Evolutionary conservation across 2,888 invertebrate species (phyloP).

Genomic region (Dexiosoma caninum): DNA sequence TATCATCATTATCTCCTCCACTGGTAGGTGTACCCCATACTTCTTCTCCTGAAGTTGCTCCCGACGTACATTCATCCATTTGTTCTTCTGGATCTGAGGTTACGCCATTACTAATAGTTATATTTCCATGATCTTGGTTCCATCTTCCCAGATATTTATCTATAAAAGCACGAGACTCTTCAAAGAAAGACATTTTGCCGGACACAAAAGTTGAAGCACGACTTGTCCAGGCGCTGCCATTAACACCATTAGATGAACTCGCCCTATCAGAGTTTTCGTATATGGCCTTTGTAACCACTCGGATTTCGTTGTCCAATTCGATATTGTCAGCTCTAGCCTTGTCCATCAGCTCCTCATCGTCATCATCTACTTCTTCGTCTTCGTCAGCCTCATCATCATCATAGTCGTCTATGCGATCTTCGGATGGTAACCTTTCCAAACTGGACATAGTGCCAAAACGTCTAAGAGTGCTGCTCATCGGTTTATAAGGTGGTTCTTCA

Average conservation of each 20-base stretch:
- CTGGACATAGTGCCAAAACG: conserved; percentile 86
- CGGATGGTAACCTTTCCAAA: conserved; percentile 83
- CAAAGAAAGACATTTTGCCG: conserved; percentile 87
- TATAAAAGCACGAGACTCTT: conserved; percentile 80
- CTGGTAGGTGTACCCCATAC: conserved; percentile 94
- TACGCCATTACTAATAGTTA: conserved; percentile 30
- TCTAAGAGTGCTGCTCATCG: conserved; percentile 79
- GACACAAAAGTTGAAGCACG: conserved; percentile 89
- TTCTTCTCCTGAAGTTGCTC: conserved; percentile 90
- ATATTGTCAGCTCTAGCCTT: conserved; percentile 74
- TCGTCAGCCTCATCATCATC: conserved; percentile 72
- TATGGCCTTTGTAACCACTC: conserved; percentile 68
- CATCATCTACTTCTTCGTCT: conserved; percentile 62
- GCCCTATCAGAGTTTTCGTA: conserved; percentile 51
- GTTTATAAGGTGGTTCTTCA: conserved; percentile 86
- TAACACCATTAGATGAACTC: conserved; percentile 64
- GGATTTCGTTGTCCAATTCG: conserved; percentile 75
- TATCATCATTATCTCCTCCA: conserved; percentile 89
- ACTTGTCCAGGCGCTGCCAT: conserved; percentile 82
- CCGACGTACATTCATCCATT: conserved; percentile 86
- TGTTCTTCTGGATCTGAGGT: conserved; percentile 81
- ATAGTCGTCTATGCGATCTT: conserved; percentile 72
- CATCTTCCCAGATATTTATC: conserved; percentile 80
- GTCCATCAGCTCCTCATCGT: conserved; percentile 65
- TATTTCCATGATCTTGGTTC: conserved; percentile 73